A percentile compares a stretch with the other conserved stretches of the same genome.
phyloP scores from a whole-genome alignment of 2,797 vertebrate species.

The Ispidina lecontei region DNA sequence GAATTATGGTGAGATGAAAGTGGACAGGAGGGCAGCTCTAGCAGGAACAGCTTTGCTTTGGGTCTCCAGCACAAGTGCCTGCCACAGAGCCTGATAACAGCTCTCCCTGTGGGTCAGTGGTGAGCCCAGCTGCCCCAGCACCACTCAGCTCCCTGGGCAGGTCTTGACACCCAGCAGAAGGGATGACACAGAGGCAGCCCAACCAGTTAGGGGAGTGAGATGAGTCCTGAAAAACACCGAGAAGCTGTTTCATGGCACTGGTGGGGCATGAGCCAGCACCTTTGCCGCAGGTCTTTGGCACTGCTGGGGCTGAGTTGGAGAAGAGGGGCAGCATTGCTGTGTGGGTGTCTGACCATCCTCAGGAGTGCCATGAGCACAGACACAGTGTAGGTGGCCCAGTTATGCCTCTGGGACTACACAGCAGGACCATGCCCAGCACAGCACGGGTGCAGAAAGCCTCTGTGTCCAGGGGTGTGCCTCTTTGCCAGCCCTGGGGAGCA shows the following conservation, averaged over 20 bases:
- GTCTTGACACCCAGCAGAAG: not conserved
- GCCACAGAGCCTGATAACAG: fast-evolving
- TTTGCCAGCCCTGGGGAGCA: fast-evolving
- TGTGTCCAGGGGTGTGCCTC: fast-evolving
- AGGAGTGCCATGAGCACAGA: not conserved
- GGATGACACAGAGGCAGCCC: not conserved
- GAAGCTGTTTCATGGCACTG: not conserved
- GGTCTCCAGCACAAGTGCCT: fast-evolving
- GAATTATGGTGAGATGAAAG: fast-evolving
- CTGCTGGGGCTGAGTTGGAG: not conserved
- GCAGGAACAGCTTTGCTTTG: fast-evolving
- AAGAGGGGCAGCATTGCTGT: fast-evolving
- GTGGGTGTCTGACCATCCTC: fast-evolving
- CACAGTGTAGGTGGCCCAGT: fast-evolving
- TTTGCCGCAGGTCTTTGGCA: not conserved
- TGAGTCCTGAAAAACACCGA: not conserved
- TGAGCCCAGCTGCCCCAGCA: fast-evolving
- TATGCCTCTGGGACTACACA: fast-evolving
- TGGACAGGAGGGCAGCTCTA: not conserved
- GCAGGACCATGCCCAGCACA: not conserved
- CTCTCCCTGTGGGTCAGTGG: not conserved
- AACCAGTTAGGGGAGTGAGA: not conserved
- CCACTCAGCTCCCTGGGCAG: not conserved
- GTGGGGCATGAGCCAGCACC: not conserved
- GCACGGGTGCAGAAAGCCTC: not conserved